Evolutionary conservation across 2,888 invertebrate genomes (phyloP).

Genomic region (Spisula subtruncata): DNA sequence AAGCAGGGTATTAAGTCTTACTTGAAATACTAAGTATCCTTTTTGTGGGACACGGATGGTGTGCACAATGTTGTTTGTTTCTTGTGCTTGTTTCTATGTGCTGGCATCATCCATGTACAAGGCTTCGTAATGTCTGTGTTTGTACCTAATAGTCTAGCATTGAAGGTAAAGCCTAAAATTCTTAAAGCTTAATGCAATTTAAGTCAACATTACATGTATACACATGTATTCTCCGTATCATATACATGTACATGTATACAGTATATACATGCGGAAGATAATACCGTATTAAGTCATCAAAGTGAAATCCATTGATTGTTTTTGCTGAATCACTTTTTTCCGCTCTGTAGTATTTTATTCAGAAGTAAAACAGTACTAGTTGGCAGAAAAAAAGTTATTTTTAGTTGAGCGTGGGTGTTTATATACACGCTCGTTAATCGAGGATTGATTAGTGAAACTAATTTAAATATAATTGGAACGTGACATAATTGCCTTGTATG

Average conservation of each 20-base stretch:
- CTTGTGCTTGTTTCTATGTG: too few relatives aligned
- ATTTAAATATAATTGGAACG: background rate
- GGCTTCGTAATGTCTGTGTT: too few relatives aligned
- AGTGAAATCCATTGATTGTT: background rate
- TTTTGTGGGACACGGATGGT: too few relatives aligned
- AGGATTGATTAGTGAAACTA: background rate
- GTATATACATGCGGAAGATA: background rate
- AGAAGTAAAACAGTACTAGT: background rate
- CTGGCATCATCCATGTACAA: too few relatives aligned
- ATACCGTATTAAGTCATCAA: background rate
- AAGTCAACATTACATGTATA: background rate
- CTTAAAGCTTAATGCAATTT: background rate
- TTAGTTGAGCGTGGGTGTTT: background rate
- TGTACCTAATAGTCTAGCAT: background rate
- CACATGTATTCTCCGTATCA: background rate
- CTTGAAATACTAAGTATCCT: too few relatives aligned
- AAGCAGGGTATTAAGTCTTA: too few relatives aligned
- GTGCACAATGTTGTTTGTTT: too few relatives aligned
- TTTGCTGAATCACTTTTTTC: conserved; percentile 15
- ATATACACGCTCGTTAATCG: background rate
- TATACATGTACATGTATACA: background rate
- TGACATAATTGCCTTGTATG: too few relatives aligned
- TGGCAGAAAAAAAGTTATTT: background rate
- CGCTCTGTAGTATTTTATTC: background rate
- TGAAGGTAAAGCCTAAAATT: background rate